phyloP scores from a whole-genome alignment of 2,888 invertebrate species.

The Platerodrilus igneus region DNA sequence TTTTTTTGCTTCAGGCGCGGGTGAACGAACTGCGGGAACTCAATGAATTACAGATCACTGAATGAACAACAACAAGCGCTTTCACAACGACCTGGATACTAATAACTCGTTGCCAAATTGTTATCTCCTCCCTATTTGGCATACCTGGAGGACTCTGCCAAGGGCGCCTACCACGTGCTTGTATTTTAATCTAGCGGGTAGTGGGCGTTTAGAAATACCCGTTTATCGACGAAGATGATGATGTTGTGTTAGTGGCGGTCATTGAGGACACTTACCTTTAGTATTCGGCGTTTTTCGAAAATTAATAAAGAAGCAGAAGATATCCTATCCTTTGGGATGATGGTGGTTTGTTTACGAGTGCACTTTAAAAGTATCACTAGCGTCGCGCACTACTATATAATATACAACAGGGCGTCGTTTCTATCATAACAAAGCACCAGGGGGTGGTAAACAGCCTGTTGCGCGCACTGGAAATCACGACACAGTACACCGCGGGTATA shows the following conservation, averaged over 20 bases:
- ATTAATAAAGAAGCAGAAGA: too few species aligned
- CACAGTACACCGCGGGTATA: slow-evolving; percentile 25
- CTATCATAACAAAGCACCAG: too few species aligned
- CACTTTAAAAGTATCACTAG: too few species aligned
- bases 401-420: too few species aligned
- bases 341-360: too few species aligned
- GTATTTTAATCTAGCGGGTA: slow-evolving; percentile 11
- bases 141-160: slow-evolving; percentile 29
- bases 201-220: slow-evolving; percentile 16
- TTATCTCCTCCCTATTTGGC: slow-evolving; percentile 20
- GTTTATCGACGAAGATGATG: slow-evolving; percentile 15
- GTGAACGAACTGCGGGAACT: slow-evolving; percentile 38
- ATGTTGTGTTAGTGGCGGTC: slow-evolving; percentile 1
- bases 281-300: slow-evolving; percentile 25
- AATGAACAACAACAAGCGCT: slow-evolving; percentile 30
- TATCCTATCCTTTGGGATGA: too few species aligned
- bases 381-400: too few species aligned
- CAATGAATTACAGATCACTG: slow-evolving; percentile 34
- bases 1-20: slow-evolving; percentile 37
- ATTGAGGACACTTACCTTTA: slow-evolving; percentile 38
- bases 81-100: slow-evolving; percentile 41
- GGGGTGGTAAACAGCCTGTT: slow-evolving; percentile 24
- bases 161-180: slow-evolving; percentile 27
- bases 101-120: slow-evolving; percentile 39
- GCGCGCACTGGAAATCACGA: slow-evolving; percentile 24